Conservation (phyloP, 37 sponge, comb jelly and placozoan species). For the Cladorhizidae sp. region DNA sequence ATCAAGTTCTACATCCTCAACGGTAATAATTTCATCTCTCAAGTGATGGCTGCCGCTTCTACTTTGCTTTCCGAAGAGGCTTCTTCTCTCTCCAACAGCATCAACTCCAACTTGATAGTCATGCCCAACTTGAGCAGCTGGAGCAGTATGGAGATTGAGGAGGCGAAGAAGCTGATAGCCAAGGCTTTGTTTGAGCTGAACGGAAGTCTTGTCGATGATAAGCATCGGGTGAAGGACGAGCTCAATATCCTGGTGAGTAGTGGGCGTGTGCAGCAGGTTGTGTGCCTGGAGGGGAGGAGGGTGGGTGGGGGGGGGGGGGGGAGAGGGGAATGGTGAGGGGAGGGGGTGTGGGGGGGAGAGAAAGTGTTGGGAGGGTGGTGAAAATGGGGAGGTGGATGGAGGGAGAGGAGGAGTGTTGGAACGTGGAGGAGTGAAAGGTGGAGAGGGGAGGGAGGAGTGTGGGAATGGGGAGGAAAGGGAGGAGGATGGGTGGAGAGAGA, state of each 20-base stretch:
- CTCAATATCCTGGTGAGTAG: conserved; percentile 32
- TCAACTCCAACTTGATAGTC: conserved; percentile 13
- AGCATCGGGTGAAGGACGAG: conserved; percentile 11
- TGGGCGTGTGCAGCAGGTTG: background rate
- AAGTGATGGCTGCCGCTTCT: conserved; percentile 49
- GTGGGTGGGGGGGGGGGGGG: background rate
- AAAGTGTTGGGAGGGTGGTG: no score
- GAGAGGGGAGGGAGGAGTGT: background rate
- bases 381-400: no score
- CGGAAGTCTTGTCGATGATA: conserved; percentile 5
- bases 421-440: background rate
- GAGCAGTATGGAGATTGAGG: conserved; percentile 17
- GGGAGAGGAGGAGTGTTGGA: background rate
- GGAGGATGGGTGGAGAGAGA: background rate
- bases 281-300: background rate
- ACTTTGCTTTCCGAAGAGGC: conserved; percentile 39
- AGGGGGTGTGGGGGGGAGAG: no score
- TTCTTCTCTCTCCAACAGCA: conserved; percentile 15
- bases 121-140: background rate
- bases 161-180: conserved; percentile 1
- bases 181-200: conserved; percentile 42
- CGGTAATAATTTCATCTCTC: conserved; percentile 44
- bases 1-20: conserved; percentile 30
- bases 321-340: background rate
- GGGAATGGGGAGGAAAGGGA: background rate